phyloP scores from a whole-genome alignment of 2,888 invertebrate species.

The Andrena marginata region DNA sequence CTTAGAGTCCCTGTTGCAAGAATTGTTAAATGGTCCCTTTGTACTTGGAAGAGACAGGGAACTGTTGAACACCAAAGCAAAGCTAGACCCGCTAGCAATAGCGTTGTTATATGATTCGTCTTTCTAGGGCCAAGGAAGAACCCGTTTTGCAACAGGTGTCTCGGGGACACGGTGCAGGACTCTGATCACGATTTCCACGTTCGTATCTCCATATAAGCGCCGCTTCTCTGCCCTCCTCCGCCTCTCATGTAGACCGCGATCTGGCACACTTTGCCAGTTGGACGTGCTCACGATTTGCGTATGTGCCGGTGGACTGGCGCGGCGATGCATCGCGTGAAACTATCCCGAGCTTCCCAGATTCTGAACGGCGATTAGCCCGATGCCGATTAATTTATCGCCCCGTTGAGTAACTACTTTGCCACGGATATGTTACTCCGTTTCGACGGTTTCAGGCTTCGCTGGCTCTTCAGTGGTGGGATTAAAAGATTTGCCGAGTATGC shows the following conservation, averaged over 20 bases:
- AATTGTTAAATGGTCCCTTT: too few species aligned
- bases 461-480: neutral
- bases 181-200: constrained; percentile 60
- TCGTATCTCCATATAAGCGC: constrained; percentile 61
- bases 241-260: constrained; percentile 28
- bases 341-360: constrained; percentile 64
- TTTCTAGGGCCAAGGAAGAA: constrained; percentile 35
- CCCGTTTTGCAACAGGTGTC: constrained; percentile 64
- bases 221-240: constrained; percentile 24
- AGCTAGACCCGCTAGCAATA: too few species aligned
- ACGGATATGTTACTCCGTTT: constrained; percentile 12
- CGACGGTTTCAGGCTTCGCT: constrained; percentile 1
- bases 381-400: constrained; percentile 60
- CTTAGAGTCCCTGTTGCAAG: too few species aligned
- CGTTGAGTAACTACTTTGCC: constrained; percentile 25
- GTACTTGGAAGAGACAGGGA: neutral
- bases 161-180: constrained; percentile 34
- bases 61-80: too few species aligned
- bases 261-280: constrained; percentile 65
- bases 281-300: constrained; percentile 60
- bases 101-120: constrained; percentile 49
- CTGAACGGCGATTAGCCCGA: constrained; percentile 53
- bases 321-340: constrained; percentile 57
- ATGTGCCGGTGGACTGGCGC: constrained; percentile 20
- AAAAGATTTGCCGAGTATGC: neutral